Percentiles rank a stretch among this genome's conserved stretches.
Conservation (phyloP, 1,140 invertebrate species). For the Cherax destructor region DNA sequence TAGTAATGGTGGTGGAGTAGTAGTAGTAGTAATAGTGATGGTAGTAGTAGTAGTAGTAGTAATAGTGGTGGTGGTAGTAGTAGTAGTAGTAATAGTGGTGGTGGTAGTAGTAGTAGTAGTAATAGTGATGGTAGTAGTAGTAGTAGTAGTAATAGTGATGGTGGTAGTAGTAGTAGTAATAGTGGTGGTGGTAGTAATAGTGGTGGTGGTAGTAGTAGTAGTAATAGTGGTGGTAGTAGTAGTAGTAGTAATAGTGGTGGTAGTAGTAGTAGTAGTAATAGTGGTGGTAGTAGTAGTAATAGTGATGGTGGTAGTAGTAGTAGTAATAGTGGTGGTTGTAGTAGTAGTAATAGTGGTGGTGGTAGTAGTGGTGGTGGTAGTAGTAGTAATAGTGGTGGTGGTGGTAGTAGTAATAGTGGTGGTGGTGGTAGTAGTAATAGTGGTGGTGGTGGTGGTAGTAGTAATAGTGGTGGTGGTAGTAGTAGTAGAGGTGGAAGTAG, state of each 20-base stretch:
- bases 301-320: background rate
- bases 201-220: too few relatives aligned
- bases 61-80: too few relatives aligned
- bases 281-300: background rate
- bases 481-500: background rate
- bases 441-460: background rate
- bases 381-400: background rate
- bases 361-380: background rate
- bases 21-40: too few relatives aligned
- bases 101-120: background rate
- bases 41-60: background rate
- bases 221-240: background rate
- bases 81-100: background rate
- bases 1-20: background rate
- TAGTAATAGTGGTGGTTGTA: too few relatives aligned
- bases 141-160: too few relatives aligned
- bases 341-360: too few relatives aligned
- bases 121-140: too few relatives aligned
- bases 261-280: too few relatives aligned
- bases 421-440: background rate
- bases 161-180: background rate
- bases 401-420: too few relatives aligned
- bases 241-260: too few relatives aligned
- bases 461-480: too few relatives aligned
- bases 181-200: too few relatives aligned